Base-by-base conservation (phyloP, 2,888 invertebrate genomes). In the Drosophila imparisetae region DNA sequence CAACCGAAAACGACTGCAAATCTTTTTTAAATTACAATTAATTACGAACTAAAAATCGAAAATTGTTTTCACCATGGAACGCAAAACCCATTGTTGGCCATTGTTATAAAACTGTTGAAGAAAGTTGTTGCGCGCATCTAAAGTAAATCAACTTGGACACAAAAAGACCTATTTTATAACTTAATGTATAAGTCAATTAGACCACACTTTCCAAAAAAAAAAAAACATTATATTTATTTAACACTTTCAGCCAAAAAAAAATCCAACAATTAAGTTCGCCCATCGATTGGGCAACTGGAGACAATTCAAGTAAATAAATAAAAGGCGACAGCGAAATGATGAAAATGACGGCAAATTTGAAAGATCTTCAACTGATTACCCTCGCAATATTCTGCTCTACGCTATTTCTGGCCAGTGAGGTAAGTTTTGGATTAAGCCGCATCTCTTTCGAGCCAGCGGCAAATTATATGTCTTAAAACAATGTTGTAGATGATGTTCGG, bases 361-460 rank as follows among this genome's bases (percentile, higher is more conserved):
- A 70, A 74, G 69, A 83, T 69, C 64, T 75, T 64, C 79, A 79
- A 55, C 75, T 81, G 21, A 73, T 72, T 61, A 68, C 79, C 67
- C 36, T 86, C 77, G 83, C 83, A 65, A 70, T 87, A 62, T 70
- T 85, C 67, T 83, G 85, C 66, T 81, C 71, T n/a, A 65, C 83
- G 59, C 71, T 86, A 81, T 85, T 86, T 85, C 65, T 81, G 77
- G 75, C 63, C 67, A 70, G 72, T 86, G 85, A 87, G 85, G 85
- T 86, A 86, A 86, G 85, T 86, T 59, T 59, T 27, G 1, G 13
- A 45, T 45, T 40, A 15, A 24, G 27, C n/a, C 59, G 38, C 21
- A 30, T 42, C 21, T 42, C 11, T 38, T 49, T 10, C 13, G 21
- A 50, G 55, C 71, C 50, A 52, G 48, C 55, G 59, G 50, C 57